These are phyloP conservation scores for Folsomia manolachei DNA, from an alignment of 2,888 invertebrate species.

Conservation along the genomic window DNA sequence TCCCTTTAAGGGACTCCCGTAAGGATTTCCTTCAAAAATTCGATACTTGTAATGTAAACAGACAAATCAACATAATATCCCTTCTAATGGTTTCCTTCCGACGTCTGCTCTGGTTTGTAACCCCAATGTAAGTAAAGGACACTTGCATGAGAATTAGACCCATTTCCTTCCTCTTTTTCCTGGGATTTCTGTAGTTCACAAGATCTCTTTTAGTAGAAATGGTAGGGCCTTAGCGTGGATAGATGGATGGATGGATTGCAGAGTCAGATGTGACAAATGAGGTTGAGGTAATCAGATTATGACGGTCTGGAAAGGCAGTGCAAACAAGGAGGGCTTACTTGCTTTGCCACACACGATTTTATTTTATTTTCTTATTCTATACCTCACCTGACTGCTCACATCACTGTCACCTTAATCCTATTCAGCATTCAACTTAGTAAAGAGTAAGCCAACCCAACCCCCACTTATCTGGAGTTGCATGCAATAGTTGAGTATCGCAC, in stretches of 20 bases:
- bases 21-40: not conserved
- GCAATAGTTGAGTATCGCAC: not conserved
- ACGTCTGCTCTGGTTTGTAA: not conserved
- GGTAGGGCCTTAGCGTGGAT: not conserved
- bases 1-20: too few relatives aligned
- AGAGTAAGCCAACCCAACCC: too few relatives aligned
- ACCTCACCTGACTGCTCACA: slow-evolving; percentile 50
- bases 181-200: too few relatives aligned
- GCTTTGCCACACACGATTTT: slow-evolving; percentile 48
- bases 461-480: too few relatives aligned
- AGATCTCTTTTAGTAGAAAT: too few relatives aligned
- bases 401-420: slow-evolving; percentile 50
- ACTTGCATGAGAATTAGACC: not conserved
- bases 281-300: slow-evolving; percentile 50
- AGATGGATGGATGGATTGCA: slow-evolving; percentile 35
- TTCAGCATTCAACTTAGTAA: too few relatives aligned
- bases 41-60: not conserved
- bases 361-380: slow-evolving; percentile 26
- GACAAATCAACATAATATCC: slow-evolving; percentile 16
- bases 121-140: too few relatives aligned
- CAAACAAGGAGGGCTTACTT: slow-evolving; percentile 50
- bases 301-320: slow-evolving; percentile 49
- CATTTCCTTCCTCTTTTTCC: not conserved
- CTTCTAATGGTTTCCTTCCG: slow-evolving; percentile 19
- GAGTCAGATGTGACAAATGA: slow-evolving; percentile 51